Percentiles rank a stretch among this genome's conserved stretches.
Conservation (phyloP, 1,140 invertebrate genomes). For the Heliconius eleuchia region DNA sequence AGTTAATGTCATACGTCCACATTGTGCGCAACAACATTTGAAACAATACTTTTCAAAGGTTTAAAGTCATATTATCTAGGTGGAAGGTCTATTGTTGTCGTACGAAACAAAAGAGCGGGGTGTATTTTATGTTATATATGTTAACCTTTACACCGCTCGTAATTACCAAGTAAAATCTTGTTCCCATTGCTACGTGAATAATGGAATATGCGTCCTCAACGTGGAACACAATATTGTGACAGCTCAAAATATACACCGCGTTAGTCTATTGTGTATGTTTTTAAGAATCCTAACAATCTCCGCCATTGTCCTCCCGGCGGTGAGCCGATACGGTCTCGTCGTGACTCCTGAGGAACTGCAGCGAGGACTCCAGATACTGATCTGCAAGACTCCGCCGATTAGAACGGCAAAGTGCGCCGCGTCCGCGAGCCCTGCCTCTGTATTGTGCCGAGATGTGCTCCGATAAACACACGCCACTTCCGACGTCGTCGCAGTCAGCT, state of each 20-base stretch:
- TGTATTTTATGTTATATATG: slow-evolving; percentile 33
- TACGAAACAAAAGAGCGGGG: slow-evolving; percentile 23
- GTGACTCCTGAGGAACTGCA: background rate
- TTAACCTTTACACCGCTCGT: slow-evolving; percentile 44
- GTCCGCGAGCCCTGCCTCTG: slow-evolving; percentile 12
- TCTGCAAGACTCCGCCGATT: slow-evolving; percentile 25
- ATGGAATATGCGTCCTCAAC: slow-evolving; percentile 31
- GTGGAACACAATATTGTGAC: slow-evolving; percentile 33
- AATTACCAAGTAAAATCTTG: slow-evolving; percentile 48
- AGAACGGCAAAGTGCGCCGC: slow-evolving; percentile 19
- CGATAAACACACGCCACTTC: slow-evolving; percentile 34
- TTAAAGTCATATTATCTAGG: slow-evolving; percentile 26
- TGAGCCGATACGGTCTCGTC: slow-evolving; percentile 16
- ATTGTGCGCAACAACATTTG: background rate
- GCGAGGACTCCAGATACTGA: slow-evolving; percentile 13
- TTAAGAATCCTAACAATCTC: slow-evolving; percentile 27
- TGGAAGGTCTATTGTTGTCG: slow-evolving; percentile 28
- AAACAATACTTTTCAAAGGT: slow-evolving; percentile 21
- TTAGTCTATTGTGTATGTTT: slow-evolving; percentile 24
- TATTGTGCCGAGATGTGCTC: slow-evolving; percentile 31
- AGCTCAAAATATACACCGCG: slow-evolving; percentile 18
- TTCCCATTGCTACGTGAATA: slow-evolving; percentile 42
- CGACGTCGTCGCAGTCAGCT: slow-evolving; percentile 61
- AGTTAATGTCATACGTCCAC: background rate
- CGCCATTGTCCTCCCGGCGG: slow-evolving; percentile 27